phyloP scores from a whole-genome alignment of 2,113 vertebrate species.

The Eudyptes chrysolophus region DNA sequence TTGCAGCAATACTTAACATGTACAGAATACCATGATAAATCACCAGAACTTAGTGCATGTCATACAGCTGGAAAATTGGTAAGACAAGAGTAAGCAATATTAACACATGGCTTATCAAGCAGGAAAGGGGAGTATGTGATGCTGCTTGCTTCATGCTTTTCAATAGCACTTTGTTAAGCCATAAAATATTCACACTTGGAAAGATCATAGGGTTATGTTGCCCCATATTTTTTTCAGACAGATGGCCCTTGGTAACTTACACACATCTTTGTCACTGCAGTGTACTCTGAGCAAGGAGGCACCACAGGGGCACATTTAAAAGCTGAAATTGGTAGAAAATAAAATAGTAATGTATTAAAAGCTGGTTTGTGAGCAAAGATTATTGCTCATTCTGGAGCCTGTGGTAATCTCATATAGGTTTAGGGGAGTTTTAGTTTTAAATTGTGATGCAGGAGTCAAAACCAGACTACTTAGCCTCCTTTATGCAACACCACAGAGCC shows the following conservation, averaged over 20 bases:
- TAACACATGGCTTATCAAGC: slow-evolving; percentile 11
- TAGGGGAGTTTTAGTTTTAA: background rate
- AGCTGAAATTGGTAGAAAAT: background rate
- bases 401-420: background rate
- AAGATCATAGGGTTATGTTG: background rate
- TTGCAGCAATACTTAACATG: background rate
- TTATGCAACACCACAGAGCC: background rate
- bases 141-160: slow-evolving; percentile 4
- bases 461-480: background rate
- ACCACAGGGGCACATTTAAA: background rate
- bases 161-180: slow-evolving; percentile 18
- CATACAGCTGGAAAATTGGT: slow-evolving; percentile 26
- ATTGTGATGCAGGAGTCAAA: background rate
- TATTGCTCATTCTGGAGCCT: background rate
- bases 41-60: slow-evolving; percentile 5
- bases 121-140: background rate
- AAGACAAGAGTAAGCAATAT: slow-evolving; percentile 9
- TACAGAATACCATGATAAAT: slow-evolving; percentile 31
- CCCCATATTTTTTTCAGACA: background rate
- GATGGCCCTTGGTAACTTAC: background rate
- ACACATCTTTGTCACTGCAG: background rate
- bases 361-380: background rate
- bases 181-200: slow-evolving; percentile 43
- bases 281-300: background rate
- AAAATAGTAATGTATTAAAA: background rate